Evolutionary conservation across 2,888 invertebrate species (phyloP).

Genomic region (Amphimallon solstitiale): DNA sequence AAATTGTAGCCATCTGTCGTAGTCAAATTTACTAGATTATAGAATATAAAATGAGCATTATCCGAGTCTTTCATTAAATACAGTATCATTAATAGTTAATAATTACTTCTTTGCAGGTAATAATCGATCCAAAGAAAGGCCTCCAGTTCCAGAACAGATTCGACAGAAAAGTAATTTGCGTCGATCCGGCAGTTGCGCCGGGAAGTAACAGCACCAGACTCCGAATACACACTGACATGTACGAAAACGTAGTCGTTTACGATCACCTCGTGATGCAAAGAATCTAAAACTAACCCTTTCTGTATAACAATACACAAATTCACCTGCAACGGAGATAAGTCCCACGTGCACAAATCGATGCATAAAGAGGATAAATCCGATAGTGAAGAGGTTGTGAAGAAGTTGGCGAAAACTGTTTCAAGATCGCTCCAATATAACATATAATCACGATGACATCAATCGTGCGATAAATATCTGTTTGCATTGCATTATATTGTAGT

Average conservation of each 20-base stretch:
- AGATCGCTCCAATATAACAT: neutral
- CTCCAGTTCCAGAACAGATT: slow-evolving; percentile 82
- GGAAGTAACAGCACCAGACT: slow-evolving; percentile 76
- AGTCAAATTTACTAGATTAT: too few species aligned
- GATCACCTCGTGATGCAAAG: slow-evolving; percentile 77
- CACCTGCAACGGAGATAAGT: neutral
- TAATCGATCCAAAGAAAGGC: slow-evolving; percentile 78
- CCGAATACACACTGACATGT: slow-evolving; percentile 72
- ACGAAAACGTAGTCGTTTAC: slow-evolving; percentile 80
- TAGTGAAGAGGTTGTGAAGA: neutral
- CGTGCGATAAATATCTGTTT: slow-evolving; percentile 21
- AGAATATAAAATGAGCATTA: too few species aligned
- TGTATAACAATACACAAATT: neutral
- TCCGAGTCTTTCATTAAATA: too few species aligned
- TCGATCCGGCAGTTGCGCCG: slow-evolving; percentile 72
- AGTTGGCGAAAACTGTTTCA: slow-evolving; percentile 4
- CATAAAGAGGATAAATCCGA: neutral
- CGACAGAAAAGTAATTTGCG: slow-evolving; percentile 80
- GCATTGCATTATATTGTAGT: slow-evolving; percentile 22
- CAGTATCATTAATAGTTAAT: too few species aligned
- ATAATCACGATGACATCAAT: neutral
- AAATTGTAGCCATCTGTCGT: too few species aligned
- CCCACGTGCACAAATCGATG: neutral
- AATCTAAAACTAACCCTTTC: slow-evolving; percentile 49
- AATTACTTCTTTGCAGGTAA: slow-evolving; percentile 64